phyloP scores from a whole-genome alignment of 2,888 invertebrate species.

The Tinea trinotella region DNA sequence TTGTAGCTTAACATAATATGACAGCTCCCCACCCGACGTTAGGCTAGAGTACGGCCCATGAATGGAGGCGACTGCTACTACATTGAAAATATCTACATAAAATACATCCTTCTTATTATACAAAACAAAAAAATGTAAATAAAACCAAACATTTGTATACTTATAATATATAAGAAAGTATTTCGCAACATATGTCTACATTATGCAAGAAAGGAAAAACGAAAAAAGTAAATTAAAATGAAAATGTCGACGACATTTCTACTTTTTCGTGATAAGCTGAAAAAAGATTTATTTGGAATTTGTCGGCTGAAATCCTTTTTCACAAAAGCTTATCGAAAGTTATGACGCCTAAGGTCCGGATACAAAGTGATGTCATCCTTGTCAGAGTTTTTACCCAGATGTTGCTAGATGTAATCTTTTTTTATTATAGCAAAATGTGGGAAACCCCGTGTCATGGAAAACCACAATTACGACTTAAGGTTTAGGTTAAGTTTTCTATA shows the following conservation, averaged over 20 bases:
- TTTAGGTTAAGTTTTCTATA: too few species aligned
- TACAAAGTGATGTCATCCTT: conserved; percentile 13
- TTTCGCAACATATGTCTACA: neutral
- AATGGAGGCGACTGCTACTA: too few species aligned
- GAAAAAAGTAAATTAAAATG: neutral
- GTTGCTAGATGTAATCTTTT: neutral
- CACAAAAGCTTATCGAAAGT: conserved; percentile 13
- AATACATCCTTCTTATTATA: too few species aligned
- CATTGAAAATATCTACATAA: too few species aligned
- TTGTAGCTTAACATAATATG: too few species aligned
- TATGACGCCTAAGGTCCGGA: conserved; percentile 15
- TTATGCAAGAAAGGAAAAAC: neutral
- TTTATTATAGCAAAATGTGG: neutral
- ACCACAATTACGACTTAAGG: too few species aligned
- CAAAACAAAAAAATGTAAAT: too few species aligned
- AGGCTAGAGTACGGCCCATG: too few species aligned
- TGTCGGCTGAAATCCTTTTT: conserved; percentile 12
- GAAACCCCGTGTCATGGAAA: neutral
- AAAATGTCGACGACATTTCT: neutral
- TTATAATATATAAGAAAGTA: too few species aligned
- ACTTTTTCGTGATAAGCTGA: neutral
- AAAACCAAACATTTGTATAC: too few species aligned
- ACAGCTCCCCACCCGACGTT: too few species aligned
- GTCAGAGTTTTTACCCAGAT: neutral
- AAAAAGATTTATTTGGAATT: conserved; percentile 11